Conservation (phyloP, 2,888 invertebrate species). For the Polietes domitor region DNA sequence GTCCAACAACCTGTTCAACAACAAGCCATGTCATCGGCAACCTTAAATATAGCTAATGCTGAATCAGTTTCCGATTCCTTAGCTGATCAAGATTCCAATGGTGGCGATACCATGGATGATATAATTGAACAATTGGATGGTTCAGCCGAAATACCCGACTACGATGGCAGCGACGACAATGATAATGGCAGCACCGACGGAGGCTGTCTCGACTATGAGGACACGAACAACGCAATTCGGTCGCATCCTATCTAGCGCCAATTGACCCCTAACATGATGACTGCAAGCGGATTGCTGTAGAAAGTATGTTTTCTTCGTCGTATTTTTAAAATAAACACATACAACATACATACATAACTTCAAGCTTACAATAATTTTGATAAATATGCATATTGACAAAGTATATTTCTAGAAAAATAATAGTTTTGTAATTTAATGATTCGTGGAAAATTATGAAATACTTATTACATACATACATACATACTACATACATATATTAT, state of each 20-base stretch:
- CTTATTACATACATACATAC: conserved; percentile 9
- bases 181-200: background rate
- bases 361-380: conserved; percentile 33
- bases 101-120: conserved; percentile 77
- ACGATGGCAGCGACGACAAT: background rate
- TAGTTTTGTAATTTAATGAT: conserved; percentile 32
- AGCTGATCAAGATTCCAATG: conserved; percentile 71
- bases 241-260: conserved; percentile 3
- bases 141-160: conserved; percentile 69
- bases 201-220: background rate
- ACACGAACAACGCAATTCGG: background rate
- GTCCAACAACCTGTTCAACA: conserved; percentile 64
- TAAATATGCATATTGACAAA: conserved; percentile 36
- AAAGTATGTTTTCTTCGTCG: background rate
- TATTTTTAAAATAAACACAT: conserved; percentile 7
- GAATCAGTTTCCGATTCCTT: conserved; percentile 68
- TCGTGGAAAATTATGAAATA: conserved; percentile 1
- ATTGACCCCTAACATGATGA: background rate
- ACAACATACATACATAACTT: conserved; percentile 18
- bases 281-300: background rate
- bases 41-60: conserved; percentile 42
- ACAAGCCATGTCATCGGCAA: conserved; percentile 59
- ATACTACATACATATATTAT: conserved; percentile 11
- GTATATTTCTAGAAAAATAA: conserved; percentile 29
- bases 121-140: conserved; percentile 80